A percentile compares a stretch with the other conserved stretches of the same genome.
These are phyloP conservation scores for Andinoacara biseriatus DNA, from an alignment of 2,113 vertebrate species.

Conservation along the genomic window DNA sequence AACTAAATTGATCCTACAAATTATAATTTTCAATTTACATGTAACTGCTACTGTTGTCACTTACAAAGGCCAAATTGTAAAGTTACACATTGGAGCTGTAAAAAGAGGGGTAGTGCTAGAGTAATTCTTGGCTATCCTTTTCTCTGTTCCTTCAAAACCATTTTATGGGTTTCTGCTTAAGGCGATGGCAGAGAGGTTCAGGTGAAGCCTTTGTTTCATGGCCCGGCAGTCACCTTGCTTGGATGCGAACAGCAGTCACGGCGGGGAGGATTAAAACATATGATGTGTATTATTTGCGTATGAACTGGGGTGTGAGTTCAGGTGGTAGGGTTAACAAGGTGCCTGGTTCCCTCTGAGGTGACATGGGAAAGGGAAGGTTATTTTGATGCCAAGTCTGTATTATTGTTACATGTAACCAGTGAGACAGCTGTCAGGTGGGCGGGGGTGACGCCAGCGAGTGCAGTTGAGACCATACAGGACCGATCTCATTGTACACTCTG, in stretches of 20 bases:
- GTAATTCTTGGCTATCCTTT: not conserved
- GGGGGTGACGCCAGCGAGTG: slow-evolving; percentile 62
- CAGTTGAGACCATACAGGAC: too few species aligned
- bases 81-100: not conserved
- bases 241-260: not conserved
- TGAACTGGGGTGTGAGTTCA: slow-evolving; percentile 69
- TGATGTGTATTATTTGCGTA: slow-evolving; percentile 55
- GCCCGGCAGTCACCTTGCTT: not conserved
- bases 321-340: slow-evolving; percentile 75
- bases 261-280: slow-evolving; percentile 7
- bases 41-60: not conserved
- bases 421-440: slow-evolving; percentile 69
- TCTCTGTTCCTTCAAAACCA: not conserved
- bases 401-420: slow-evolving; percentile 76
- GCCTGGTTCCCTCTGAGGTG: slow-evolving; percentile 61
- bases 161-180: not conserved
- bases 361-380: slow-evolving; percentile 60
- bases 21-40: not conserved
- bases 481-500: too few species aligned
- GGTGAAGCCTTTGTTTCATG: slow-evolving; percentile 19
- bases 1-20: not conserved
- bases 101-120: not conserved
- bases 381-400: slow-evolving; percentile 70
- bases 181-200: not conserved
- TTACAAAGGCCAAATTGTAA: not conserved